Conservation (phyloP, 2,113 vertebrate species). For the Sylvicapra grimmia region DNA sequence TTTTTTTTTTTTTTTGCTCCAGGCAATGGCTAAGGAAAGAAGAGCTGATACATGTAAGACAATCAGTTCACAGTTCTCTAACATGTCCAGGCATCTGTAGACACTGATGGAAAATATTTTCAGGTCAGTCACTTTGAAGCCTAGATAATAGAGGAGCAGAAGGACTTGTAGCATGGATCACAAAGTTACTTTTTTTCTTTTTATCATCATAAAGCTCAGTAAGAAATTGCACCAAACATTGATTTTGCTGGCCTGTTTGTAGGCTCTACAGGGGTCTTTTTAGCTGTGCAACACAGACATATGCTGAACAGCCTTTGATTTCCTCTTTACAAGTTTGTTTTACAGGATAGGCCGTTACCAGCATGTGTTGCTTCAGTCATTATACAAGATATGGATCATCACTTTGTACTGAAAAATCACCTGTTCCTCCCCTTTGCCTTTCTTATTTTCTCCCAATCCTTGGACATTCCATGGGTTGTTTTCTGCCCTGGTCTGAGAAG, state of each 20-base stretch:
- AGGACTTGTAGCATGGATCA: slow-evolving; percentile 71
- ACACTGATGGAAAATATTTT: slow-evolving; percentile 62
- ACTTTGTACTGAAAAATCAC: neutral
- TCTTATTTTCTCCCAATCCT: neutral
- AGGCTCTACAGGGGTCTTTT: slow-evolving; percentile 69
- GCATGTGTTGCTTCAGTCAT: slow-evolving; percentile 44
- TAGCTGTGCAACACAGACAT: slow-evolving; percentile 56
- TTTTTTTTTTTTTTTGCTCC: slow-evolving; percentile 42
- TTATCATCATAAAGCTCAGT: slow-evolving; percentile 74
- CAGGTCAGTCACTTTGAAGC: slow-evolving; percentile 75
- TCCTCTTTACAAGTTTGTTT: slow-evolving; percentile 55
- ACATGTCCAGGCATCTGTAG: slow-evolving; percentile 18
- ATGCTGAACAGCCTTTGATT: slow-evolving; percentile 64
- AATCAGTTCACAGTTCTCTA: slow-evolving; percentile 71
- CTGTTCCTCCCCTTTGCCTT: neutral
- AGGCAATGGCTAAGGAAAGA: slow-evolving; percentile 62
- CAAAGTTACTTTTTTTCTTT: slow-evolving; percentile 63
- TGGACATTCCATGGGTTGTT: neutral
- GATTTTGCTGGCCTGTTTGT: slow-evolving; percentile 75
- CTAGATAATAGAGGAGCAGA: slow-evolving; percentile 69
- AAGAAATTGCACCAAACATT: slow-evolving; percentile 74
- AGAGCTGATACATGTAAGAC: slow-evolving; percentile 65
- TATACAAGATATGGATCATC: neutral
- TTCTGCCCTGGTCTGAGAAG: neutral
- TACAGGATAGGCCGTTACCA: slow-evolving; percentile 56